Evolutionary conservation across 2,113 vertebrate genomes (phyloP), one percentile per base, ranked within the genome.

Genomic region (Riparia riparia): DNA sequence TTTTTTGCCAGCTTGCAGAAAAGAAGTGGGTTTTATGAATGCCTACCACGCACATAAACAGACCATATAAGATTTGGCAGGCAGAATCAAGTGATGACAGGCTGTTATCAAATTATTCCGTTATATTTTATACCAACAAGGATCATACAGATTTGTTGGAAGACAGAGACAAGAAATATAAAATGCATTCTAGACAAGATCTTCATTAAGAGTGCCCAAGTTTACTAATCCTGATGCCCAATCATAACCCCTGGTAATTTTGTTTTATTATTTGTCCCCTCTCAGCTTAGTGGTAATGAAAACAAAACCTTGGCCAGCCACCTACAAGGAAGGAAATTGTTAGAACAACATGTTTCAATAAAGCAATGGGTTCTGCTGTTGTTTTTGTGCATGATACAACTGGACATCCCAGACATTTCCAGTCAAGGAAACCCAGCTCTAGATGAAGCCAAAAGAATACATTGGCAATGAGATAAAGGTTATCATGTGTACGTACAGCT

Each of bases 341-440:
- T 82, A 91, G 92, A 89, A 93, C 79, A 96, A 82, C 86, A 81
- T 95, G 72, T 89, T 88, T 93, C 63, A 89, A 85, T 86, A 96
- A 97, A 97, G 83, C 89, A 97, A 86, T 92, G 91, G 74, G 69
- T 74, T 98, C 90, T 96, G 71, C 91, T 97, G 90, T 95, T 92
- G 15, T 86, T 97, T 96, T 97, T 95, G 82, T 96, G 73, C 89
- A 49, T 95, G 83, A 89, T 96, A 80, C 87, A 96, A 95, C 85
- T 96, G 96, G 86, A 87, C 89, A 93, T 83, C 71, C 66, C 93
- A 95, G 78, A 44, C 39, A 44, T 65, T 79, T 15, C 92, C 93
- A 96, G 95, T 89, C 70, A 95, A 95, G 95, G 94, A 97, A 96
- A 93, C 58, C 51, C 89, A 89, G 77, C 69, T 96, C 54, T 72